Base-by-base conservation (phyloP, 2,797 vertebrate species). In the Chiloscyllium punctatum region DNA sequence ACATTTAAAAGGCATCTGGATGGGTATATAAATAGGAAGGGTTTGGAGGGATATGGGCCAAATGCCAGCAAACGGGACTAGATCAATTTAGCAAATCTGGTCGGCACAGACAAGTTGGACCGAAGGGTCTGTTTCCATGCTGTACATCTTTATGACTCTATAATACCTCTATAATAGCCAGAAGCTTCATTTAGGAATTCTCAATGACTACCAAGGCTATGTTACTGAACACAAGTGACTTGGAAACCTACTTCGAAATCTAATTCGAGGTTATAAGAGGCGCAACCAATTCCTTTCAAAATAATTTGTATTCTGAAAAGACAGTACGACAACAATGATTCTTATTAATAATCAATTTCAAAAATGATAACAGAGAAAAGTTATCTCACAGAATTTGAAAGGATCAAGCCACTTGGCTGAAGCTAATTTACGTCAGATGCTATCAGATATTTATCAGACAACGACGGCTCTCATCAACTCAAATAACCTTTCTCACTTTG, bases 311-410 rank as follows among this genome's bases (percentile, higher is more conserved):
- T 7, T 21, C 88, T 4, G 18, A 92, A 69, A 25, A n/a, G 90
- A 68, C 62, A 92, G 18, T 11, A 23, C 69, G 90, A 92, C 90
- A 92, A 92, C 62, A 92, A n/a, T 69, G 62, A 92, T 69, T 92
- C 21, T 42, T 69, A 68, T 42, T 69, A 92, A 68, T 68, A 68
- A 92, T 42, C 37, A 92, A 69, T 25, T 62, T 92, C 90, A 69
- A 92, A 69, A 42, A 69, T 92, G 69, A 92, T 69, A 92, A 92
- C 25, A 92, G n/a, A 2, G 4, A 92, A 69, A 92, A 92, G 66
- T 69, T 69, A 92, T 92, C 62, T 92, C n/a, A 92, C 90, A 68
- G 42, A 69, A 92, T 92, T 92, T 69, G 62, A 68, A 92, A 92
- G 66, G 90, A 92, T 92, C 16, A 92, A 92, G 13, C n/a, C 90